These are phyloP conservation scores for Pheosia tremula DNA, from an alignment of 2,888 invertebrate species.

Conservation along the genomic window DNA sequence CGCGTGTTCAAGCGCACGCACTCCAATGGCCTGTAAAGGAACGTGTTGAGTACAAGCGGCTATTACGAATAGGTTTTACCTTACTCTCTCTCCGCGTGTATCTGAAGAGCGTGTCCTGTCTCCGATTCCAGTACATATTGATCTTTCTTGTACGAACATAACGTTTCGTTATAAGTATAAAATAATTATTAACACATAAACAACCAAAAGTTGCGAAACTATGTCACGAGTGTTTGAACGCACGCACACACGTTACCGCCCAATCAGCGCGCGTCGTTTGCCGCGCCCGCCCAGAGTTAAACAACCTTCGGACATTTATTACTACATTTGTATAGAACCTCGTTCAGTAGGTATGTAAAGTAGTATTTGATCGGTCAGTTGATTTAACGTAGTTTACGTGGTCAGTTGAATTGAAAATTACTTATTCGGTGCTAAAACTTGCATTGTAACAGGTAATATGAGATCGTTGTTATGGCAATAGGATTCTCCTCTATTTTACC, in stretches of 20 bases:
- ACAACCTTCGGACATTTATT: conserved; percentile 44
- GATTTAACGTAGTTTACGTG: conserved; percentile 35
- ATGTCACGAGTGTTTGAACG: conserved; percentile 18
- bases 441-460: no score
- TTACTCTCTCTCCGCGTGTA: no score
- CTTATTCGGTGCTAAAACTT: not conserved
- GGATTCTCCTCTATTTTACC: no score
- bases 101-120: no score
- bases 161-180: no score
- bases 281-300: conserved; percentile 49
- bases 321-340: conserved; percentile 33
- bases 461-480: no score
- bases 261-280: conserved; percentile 37
- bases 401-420: conserved; percentile 3
- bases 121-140: no score
- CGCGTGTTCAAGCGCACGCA: no score
- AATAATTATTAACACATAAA: conserved; percentile 7
- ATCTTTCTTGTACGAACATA: no score
- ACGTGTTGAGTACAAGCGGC: no score
- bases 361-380: conserved; percentile 27
- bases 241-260: conserved; percentile 33
- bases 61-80: no score
- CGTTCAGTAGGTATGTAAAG: conserved; percentile 13
- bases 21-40: no score
- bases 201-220: conserved; percentile 44